Conservation (phyloP, 2,888 invertebrate genomes). For the Dryococelus australis region DNA sequence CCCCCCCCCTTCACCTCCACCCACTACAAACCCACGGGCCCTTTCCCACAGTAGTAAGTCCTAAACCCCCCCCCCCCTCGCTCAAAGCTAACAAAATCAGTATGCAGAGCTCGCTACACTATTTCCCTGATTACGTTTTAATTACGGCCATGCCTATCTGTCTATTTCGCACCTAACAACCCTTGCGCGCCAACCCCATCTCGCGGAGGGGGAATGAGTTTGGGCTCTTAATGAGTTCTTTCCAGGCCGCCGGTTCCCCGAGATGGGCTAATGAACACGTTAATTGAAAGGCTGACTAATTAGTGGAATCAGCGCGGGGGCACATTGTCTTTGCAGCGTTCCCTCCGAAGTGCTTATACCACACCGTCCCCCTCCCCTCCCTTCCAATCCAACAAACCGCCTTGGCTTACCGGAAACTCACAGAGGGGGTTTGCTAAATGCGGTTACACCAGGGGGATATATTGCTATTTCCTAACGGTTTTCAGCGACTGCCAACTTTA, state of each 20-base stretch:
- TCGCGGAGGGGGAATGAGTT: not conserved
- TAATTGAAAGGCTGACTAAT: conserved; percentile 40
- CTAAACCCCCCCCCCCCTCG: not conserved
- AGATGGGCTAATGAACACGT: conserved; percentile 40
- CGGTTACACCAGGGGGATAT: not conserved
- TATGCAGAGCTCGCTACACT: conserved; percentile 17
- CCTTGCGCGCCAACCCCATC: not conserved
- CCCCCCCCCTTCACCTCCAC: not conserved
- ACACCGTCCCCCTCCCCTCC: not conserved
- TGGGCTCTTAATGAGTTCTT: conserved; percentile 41
- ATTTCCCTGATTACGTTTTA: conserved; percentile 38
- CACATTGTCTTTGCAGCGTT: conserved; percentile 17
- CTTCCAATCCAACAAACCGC: not conserved
- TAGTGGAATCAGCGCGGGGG: conserved; percentile 38
- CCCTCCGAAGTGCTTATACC: conserved; percentile 11
- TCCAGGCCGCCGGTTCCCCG: conserved; percentile 30
- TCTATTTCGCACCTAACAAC: conserved; percentile 21
- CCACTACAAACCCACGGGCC: no score
- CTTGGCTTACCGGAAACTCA: not conserved
- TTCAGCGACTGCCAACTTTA: no score
- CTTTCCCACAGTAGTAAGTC: not conserved
- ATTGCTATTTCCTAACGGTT: no score
- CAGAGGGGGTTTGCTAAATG: not conserved
- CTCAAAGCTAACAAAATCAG: not conserved
- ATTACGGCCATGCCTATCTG: conserved; percentile 32